Conservation (phyloP, 2,113 vertebrate genomes). For the Dryoscopus gambensis region DNA sequence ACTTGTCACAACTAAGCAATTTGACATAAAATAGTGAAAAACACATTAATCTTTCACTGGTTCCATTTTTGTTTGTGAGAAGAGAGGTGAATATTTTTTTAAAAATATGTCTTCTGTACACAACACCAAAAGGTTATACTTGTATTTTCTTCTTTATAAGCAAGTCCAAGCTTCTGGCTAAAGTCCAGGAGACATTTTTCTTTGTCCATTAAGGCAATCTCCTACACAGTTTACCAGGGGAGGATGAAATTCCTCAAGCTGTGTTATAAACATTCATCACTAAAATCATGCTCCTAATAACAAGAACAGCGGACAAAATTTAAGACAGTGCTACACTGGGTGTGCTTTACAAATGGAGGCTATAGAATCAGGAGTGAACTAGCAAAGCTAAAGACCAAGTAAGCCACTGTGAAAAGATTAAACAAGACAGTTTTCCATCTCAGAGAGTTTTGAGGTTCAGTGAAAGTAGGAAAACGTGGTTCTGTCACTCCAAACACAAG, state of each 20-base stretch:
- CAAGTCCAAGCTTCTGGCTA: slow-evolving; percentile 59
- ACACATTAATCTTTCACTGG: neutral
- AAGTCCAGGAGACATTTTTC: slow-evolving; percentile 59
- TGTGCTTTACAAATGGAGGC: neutral
- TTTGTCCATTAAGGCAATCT: slow-evolving; percentile 61
- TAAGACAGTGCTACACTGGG: neutral
- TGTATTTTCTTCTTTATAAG: slow-evolving; percentile 19
- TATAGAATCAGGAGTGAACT: neutral
- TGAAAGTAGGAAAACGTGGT: neutral
- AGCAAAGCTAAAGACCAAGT: neutral
- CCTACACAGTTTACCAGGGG: slow-evolving; percentile 67
- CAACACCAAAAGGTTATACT: neutral
- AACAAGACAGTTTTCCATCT: slow-evolving; percentile 6
- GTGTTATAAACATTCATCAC: slow-evolving; percentile 68
- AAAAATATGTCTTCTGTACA: neutral
- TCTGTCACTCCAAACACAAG: neutral
- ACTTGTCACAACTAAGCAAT: neutral
- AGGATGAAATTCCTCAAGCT: slow-evolving; percentile 71
- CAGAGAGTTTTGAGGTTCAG: neutral
- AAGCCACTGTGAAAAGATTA: slow-evolving; percentile 1
- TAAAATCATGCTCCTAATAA: slow-evolving; percentile 28
- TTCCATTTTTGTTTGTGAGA: neutral
- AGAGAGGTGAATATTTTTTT: neutral
- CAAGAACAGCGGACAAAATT: slow-evolving; percentile 50
- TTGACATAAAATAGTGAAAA: slow-evolving; percentile 11